Percentiles rank a stretch among this genome's conserved stretches.
These are phyloP conservation scores for Horisme vitalbata DNA, from an alignment of 2,888 invertebrate genomes.

Conservation along the genomic window DNA sequence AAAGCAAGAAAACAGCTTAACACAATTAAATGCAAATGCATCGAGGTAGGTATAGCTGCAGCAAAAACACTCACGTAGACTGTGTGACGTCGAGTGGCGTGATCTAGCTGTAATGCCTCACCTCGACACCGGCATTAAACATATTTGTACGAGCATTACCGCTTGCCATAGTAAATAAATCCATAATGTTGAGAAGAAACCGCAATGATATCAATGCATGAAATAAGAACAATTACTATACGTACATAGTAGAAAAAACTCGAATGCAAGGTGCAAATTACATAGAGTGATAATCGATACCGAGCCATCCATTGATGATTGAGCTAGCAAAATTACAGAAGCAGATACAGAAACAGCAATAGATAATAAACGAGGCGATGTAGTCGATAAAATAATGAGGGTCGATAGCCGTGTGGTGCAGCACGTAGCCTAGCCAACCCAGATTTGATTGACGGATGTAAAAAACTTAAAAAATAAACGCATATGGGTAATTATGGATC, in stretches of 20 bases:
- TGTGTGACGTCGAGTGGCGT: constrained; percentile 34
- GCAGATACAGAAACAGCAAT: constrained; percentile 12
- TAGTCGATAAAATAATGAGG: constrained; percentile 18
- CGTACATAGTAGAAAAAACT: constrained; percentile 11
- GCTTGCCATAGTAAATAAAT: neutral
- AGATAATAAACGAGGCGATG: constrained; percentile 6
- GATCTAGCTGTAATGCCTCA: constrained; percentile 21
- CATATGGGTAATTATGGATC: constrained; percentile 27
- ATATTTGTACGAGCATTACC: constrained; percentile 8
- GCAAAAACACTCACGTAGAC: constrained; percentile 29
- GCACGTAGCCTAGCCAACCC: constrained; percentile 30
- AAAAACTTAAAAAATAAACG: constrained; percentile 26
- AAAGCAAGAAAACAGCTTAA: constrained; percentile 24
- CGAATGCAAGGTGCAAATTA: constrained; percentile 23
- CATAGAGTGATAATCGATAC: constrained; percentile 19
- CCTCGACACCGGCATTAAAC: constrained; percentile 8
- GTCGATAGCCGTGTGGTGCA: constrained; percentile 25
- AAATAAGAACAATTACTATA: neutral
- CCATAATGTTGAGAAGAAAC: neutral
- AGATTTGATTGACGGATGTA: constrained; percentile 27
- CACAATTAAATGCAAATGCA: constrained; percentile 33
- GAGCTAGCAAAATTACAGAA: constrained; percentile 5
- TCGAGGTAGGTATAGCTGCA: constrained; percentile 19
- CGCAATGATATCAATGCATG: constrained; percentile 10
- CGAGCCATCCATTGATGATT: constrained; percentile 22